Evolutionary conservation across 2,113 vertebrate species (phyloP).

Genomic region (Festucalex cinctus): DNA sequence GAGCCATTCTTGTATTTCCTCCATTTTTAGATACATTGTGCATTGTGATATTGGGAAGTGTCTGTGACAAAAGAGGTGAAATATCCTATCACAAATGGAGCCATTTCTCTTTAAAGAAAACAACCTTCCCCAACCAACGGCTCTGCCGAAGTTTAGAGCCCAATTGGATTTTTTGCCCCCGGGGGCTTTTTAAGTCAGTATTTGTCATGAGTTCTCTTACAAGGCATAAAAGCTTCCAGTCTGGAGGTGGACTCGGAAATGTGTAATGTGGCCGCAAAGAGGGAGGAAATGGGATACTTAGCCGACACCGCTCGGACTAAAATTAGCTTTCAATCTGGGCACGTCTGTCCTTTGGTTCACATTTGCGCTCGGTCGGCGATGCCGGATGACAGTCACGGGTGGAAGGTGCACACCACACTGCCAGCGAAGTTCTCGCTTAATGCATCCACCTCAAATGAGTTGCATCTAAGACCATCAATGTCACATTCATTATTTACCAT

Average conservation of each 20-base stretch:
- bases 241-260: conserved; percentile 5
- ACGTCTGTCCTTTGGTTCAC: conserved; percentile 7
- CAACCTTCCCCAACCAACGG: conserved; percentile 18
- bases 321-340: conserved; percentile 5
- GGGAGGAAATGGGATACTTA: conserved; percentile 13
- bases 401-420: conserved; percentile 4
- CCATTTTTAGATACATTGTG: too few species aligned
- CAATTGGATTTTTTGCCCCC: conserved; percentile 31
- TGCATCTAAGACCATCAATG: conserved; percentile 18
- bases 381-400: neutral
- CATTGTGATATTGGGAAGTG: neutral
- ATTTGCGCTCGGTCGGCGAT: conserved; percentile 15
- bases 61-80: neutral
- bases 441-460: conserved; percentile 19
- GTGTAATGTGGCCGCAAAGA: conserved; percentile 7
- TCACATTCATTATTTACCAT: conserved; percentile 40
- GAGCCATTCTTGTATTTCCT: neutral
- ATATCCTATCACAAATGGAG: neutral
- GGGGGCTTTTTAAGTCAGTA: conserved; percentile 19
- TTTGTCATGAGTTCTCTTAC: conserved; percentile 41
- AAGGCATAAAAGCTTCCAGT: conserved; percentile 4
- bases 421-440: conserved; percentile 23
- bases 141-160: conserved; percentile 19
- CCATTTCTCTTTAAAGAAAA: neutral
- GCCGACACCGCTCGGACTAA: conserved; percentile 3